Conservation (phyloP, 2,888 invertebrate genomes). For the Meiosimyza decipiens region DNA sequence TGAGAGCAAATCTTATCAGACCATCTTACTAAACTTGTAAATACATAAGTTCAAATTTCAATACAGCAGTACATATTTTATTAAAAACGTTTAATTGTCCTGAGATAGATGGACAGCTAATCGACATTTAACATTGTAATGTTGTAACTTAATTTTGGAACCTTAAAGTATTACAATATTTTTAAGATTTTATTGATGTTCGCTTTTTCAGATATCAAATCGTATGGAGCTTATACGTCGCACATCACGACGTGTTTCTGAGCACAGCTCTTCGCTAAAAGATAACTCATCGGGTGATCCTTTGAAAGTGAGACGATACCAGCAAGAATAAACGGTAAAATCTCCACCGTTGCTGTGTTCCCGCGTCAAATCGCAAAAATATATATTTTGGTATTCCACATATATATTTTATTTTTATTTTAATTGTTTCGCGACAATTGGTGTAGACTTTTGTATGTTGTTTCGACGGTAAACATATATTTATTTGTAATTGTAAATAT, state of each 20-base stretch:
- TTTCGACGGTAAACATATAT: conserved; percentile 13
- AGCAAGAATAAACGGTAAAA: too few relatives aligned
- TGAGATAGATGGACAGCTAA: conserved; percentile 2
- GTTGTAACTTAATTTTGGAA: too few relatives aligned
- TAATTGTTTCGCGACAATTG: conserved; percentile 28
- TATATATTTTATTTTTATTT: conserved; percentile 19
- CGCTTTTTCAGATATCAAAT: conserved; percentile 48
- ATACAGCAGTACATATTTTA: too few relatives aligned
- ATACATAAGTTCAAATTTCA: too few relatives aligned
- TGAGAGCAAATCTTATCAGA: too few relatives aligned
- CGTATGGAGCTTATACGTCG: conserved; percentile 47
- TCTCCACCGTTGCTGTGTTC: conserved; percentile 8
- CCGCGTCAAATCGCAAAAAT: background rate
- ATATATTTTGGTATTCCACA: conserved; percentile 7
- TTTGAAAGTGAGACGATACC: background rate
- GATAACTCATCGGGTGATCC: conserved; percentile 13
- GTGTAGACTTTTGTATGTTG: conserved; percentile 21
- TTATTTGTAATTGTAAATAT: conserved; percentile 28
- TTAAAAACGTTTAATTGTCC: too few relatives aligned
- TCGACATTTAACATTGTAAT: too few relatives aligned
- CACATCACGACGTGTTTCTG: conserved; percentile 50
- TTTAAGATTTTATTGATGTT: too few relatives aligned
- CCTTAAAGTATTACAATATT: too few relatives aligned
- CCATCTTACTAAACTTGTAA: too few relatives aligned
- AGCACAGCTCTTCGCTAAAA: conserved; percentile 44